Conservation (phyloP, 1,140 invertebrate species). For the Orussus abietinus region DNA sequence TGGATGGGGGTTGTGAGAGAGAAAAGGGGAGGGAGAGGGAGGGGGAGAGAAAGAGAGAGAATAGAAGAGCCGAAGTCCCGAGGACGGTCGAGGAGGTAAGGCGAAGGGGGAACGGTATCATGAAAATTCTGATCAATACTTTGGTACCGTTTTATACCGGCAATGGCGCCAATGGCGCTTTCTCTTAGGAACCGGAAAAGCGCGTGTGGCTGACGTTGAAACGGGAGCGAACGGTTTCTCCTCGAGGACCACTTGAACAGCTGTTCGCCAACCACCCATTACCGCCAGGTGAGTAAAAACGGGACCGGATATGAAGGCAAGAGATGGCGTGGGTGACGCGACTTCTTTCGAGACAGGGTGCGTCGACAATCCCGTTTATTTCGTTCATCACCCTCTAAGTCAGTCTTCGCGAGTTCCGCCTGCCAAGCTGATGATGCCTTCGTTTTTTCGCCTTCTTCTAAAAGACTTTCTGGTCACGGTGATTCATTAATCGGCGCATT, state of each 20-base stretch:
- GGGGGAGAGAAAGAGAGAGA: constrained; percentile 14
- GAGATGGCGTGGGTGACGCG: no score
- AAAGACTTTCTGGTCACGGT: no score
- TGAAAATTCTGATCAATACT: constrained; percentile 38
- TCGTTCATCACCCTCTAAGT: neutral
- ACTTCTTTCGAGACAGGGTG: no score
- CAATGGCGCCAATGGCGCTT: constrained; percentile 26
- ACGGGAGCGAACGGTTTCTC: constrained; percentile 3
- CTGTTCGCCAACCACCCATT: constrained; percentile 1
- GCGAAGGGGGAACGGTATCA: constrained; percentile 1
- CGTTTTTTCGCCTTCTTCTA: no score
- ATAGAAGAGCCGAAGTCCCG: constrained; percentile 17
- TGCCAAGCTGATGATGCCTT: no score
- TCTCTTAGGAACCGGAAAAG: constrained; percentile 9
- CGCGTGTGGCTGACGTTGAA: constrained; percentile 16
- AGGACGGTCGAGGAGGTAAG: constrained; percentile 22
- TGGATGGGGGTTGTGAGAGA: constrained; percentile 18
- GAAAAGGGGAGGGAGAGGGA: neutral
- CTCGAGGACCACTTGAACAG: constrained; percentile 13
- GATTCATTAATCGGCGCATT: no score
- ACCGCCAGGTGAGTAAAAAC: neutral
- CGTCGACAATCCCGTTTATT: neutral
- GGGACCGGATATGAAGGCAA: no score
- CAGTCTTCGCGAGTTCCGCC: constrained; percentile 1
- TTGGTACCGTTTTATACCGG: constrained; percentile 22